Percentiles rank a stretch among this genome's conserved stretches.
Conservation (phyloP, 2,797 vertebrate species). For the Sebastes oblongus region DNA sequence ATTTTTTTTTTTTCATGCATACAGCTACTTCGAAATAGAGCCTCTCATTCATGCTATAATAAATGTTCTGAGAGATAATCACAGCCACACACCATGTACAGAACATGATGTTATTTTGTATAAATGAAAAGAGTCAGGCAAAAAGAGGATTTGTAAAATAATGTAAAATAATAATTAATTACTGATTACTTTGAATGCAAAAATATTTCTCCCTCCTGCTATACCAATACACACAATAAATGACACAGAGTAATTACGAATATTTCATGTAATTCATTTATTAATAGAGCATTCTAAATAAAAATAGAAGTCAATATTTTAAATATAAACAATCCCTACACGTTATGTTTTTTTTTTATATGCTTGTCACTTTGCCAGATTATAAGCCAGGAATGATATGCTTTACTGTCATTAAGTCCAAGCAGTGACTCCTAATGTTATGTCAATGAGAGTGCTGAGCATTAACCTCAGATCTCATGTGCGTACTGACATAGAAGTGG, state of each 20-base stretch:
- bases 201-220: background rate
- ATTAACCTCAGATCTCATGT: background rate
- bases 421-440: background rate
- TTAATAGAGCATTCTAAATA: background rate
- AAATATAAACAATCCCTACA: background rate
- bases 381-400: background rate
- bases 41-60: background rate
- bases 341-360: background rate
- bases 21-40: slow-evolving; percentile 39
- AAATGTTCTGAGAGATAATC: slow-evolving; percentile 16
- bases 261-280: background rate
- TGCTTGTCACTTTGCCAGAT: background rate
- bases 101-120: background rate
- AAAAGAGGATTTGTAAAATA: background rate
- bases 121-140: background rate
- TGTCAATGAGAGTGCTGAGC: background rate
- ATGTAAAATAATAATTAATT: background rate
- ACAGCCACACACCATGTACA: background rate
- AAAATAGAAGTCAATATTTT: background rate
- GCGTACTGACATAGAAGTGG: background rate
- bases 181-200: background rate
- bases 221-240: background rate
- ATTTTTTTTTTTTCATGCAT: slow-evolving; percentile 48
- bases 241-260: background rate
- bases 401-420: background rate